Base-by-base conservation (phyloP, 2,797 vertebrate species). In the Acrossocheilus fasciatus region DNA sequence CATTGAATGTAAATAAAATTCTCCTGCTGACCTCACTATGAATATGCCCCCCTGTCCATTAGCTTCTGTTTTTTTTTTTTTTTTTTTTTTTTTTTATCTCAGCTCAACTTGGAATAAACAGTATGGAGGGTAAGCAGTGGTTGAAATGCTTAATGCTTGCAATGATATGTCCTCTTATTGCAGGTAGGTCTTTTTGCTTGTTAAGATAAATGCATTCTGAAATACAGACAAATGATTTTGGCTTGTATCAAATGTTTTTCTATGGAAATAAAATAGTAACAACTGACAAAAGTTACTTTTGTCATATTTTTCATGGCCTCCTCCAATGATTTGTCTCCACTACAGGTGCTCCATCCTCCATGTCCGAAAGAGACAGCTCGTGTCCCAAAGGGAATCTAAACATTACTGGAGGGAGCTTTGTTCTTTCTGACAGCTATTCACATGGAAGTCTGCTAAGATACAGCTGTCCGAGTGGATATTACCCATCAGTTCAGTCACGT, bases 131-230 rank as follows among this genome's bases (percentile, higher is more conserved):
- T 78, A 26, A 23, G 9, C 30, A 17, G 17, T 12, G 57, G 36
- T 41, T 62, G 57, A 62, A 23, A 30, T 75, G 75, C 30, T 82
- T 87, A 23, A 11, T 82, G n/a, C 70, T 87, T 72, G 54, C 66
- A 34, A 10, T 54, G 34, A 59, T 87, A 43, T 75, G 39, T 30
- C 36, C 78, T 34, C 20, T 85, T 45, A 15, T 75, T n/a, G 18
- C 36, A 17, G 79, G 87, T 88, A 83, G 73, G 89, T 74, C 15
- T 62, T 75, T 57, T 75, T 57, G 43, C 8, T 30, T 82, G 26
- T 79, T 4, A 80, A 50, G 30, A 47, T 47, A 1, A 66, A 78
- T 15, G 2, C 36, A 17, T 23, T 54, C 30, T 36, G 4, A 54
- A 72, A 26, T 50, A 17, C 10, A 73, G 23, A 62, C 10, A 36